These are phyloP conservation scores for Leptinotarsa undecemlineata DNA, from an alignment of 1,140 invertebrate species.

Conservation along the genomic window DNA sequence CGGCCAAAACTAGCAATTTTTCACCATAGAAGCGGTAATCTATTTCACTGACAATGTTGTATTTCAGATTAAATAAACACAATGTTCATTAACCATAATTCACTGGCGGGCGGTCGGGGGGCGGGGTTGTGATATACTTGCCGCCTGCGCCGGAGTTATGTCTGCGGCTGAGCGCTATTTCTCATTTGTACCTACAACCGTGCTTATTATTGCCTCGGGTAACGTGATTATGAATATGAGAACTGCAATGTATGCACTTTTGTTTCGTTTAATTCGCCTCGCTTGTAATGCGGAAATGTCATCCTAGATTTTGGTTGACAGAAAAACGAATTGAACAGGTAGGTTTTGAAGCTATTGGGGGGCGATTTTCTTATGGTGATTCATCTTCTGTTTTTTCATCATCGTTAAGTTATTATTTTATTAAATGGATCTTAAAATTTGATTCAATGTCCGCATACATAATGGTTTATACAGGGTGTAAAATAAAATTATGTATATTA, in stretches of 20 bases:
- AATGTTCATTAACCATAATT: slow-evolving; percentile 46
- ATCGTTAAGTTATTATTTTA: too few species aligned
- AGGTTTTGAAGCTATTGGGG: neutral
- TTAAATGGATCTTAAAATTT: too few species aligned
- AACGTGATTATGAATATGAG: slow-evolving; percentile 54
- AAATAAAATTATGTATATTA: too few species aligned
- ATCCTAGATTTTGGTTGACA: neutral
- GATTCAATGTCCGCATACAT: too few species aligned
- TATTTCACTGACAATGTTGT: slow-evolving; percentile 28
- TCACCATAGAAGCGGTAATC: slow-evolving; percentile 20
- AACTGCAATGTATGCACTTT: slow-evolving; percentile 39
- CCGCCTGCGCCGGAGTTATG: slow-evolving; percentile 41
- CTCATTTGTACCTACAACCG: slow-evolving; percentile 53
- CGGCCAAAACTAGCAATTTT: slow-evolving; percentile 18
- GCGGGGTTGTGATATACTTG: slow-evolving; percentile 47
- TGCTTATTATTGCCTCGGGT: slow-evolving; percentile 51
- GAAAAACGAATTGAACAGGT: neutral
- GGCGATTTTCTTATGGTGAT: too few species aligned
- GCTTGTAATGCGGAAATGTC: slow-evolving; percentile 13
- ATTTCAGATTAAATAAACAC: slow-evolving; percentile 44
- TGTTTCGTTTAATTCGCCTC: slow-evolving; percentile 33
- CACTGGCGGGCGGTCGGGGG: slow-evolving; percentile 26
- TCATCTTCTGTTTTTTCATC: too few species aligned
- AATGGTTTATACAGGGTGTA: too few species aligned
- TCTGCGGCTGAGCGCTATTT: slow-evolving; percentile 47